phyloP scores from a whole-genome alignment of 2,888 invertebrate species.

The Sclerodermus sp. region DNA sequence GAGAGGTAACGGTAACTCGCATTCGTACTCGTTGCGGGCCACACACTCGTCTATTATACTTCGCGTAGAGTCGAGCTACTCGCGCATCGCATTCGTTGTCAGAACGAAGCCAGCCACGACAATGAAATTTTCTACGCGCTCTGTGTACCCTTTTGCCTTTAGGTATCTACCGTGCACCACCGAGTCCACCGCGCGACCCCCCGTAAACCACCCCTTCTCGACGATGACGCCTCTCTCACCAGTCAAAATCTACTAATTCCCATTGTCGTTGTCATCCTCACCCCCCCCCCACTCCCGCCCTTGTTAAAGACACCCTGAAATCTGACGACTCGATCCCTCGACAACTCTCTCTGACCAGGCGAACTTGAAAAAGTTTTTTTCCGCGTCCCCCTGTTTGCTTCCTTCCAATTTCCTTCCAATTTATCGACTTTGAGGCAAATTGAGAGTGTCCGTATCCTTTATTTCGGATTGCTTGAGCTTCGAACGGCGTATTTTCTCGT shows the following conservation, averaged over 20 bases:
- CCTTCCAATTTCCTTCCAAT: too few species aligned
- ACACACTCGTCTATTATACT: slow-evolving; percentile 28
- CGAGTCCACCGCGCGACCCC: slow-evolving; percentile 9
- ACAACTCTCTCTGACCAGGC: neutral
- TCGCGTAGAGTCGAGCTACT: slow-evolving; percentile 9
- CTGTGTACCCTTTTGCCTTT: too few species aligned
- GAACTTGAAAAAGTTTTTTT: neutral
- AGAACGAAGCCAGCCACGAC: slow-evolving; percentile 46
- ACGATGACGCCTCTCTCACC: slow-evolving; percentile 21
- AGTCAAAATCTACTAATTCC: neutral
- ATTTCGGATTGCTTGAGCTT: too few species aligned
- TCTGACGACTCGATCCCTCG: neutral
- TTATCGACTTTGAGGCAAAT: too few species aligned
- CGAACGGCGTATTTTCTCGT: too few species aligned
- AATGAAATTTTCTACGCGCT: slow-evolving; percentile 43
- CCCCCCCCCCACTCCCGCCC: neutral
- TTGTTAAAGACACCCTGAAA: neutral
- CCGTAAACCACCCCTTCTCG: slow-evolving; percentile 24
- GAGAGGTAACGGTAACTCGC: slow-evolving; percentile 39
- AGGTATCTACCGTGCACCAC: too few species aligned
- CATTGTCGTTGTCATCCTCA: too few species aligned
- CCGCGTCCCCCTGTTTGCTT: too few species aligned
- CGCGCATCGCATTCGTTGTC: slow-evolving; percentile 31
- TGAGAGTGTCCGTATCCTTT: too few species aligned
- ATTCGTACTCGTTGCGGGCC: slow-evolving; percentile 33